Evolutionary conservation across 1,140 invertebrate genomes (phyloP), one percentile per base, ranked within the genome.

Genomic region (Leptinotarsa defecta): DNA sequence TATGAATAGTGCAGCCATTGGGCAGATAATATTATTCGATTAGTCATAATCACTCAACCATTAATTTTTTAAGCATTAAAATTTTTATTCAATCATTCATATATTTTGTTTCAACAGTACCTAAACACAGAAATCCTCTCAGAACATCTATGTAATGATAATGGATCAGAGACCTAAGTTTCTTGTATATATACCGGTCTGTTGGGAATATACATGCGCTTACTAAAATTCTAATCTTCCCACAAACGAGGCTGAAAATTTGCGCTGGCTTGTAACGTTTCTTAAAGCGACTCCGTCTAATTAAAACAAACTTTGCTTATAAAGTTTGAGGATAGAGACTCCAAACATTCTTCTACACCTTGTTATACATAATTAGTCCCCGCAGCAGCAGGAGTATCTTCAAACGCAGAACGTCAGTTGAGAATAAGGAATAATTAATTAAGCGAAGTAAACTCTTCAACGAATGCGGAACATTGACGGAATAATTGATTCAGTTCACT

Each of bases 221-320:
- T 19, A 57, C 17, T 57, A 15, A 57, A 57, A 57, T 57, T 57
- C 34, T 57, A 57, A 57, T 57, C 52, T 57, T 19, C 13, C 52
- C 52, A 57, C 52, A 57, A 57, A 57, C 52, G 52, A 57, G 52
- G 15, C 52, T 17, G 52, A 57, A 57, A 57, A 57, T 19, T n/a
- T 57, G 8, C 52, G n/a, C 17, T 57, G 52, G 52, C n/a, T 57
- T 57, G 52, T 57, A 57, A 57, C 17, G 52, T 57, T 57, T 19
- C 52, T 57, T n/a, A 15, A 57, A 57, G 52, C 52, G 43, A 43
- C 67, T 68, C 67, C 34, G 5, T 43, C 43, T 68, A 68, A 68
- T 68, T 68, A 68, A 68, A 68, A 68, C 43, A 68, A 68, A 68
- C 67, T 68, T 68, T 48, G 67, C 43, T 34, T 68, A 48, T 34